Evolutionary conservation across 2,888 invertebrate species (phyloP).

Genomic region (Oligia latruncula): DNA sequence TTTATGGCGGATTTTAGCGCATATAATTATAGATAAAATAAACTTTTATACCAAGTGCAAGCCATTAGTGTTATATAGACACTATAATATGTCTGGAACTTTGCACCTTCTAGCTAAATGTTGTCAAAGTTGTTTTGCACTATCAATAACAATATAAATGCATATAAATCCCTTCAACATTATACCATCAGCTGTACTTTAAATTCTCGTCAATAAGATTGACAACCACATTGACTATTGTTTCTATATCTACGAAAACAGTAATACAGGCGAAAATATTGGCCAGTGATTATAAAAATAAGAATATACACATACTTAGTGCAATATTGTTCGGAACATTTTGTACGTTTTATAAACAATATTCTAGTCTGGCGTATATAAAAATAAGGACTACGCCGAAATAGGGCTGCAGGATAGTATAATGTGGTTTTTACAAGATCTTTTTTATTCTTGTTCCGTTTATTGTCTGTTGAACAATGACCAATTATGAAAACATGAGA

Average conservation of each 20-base stretch:
- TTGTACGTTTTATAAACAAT: conserved; percentile 52
- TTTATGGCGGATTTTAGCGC: background rate
- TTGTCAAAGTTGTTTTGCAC: background rate
- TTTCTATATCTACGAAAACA: conserved; percentile 13
- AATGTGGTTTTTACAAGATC: background rate
- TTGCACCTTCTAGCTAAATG: background rate
- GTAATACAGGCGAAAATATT: conserved; percentile 9
- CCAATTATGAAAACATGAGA: background rate
- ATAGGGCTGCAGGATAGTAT: background rate
- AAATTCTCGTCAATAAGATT: conserved; percentile 38
- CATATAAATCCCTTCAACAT: background rate
- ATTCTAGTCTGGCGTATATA: conserved; percentile 54
- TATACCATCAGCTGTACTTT: background rate
- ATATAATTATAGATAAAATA: background rate
- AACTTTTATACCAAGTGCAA: background rate
- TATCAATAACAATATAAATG: conserved; percentile 9
- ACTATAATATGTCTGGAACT: background rate
- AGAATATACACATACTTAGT: conserved; percentile 40
- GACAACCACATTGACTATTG: conserved; percentile 6
- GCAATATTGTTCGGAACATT: conserved; percentile 53
- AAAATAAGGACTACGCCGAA: conserved; percentile 1
- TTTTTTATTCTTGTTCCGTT: background rate
- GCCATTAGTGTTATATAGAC: background rate
- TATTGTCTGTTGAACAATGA: background rate
- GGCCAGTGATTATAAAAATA: conserved; percentile 37